Conservation (phyloP, 2,113 vertebrate species). For the Ondatra zibethicus region DNA sequence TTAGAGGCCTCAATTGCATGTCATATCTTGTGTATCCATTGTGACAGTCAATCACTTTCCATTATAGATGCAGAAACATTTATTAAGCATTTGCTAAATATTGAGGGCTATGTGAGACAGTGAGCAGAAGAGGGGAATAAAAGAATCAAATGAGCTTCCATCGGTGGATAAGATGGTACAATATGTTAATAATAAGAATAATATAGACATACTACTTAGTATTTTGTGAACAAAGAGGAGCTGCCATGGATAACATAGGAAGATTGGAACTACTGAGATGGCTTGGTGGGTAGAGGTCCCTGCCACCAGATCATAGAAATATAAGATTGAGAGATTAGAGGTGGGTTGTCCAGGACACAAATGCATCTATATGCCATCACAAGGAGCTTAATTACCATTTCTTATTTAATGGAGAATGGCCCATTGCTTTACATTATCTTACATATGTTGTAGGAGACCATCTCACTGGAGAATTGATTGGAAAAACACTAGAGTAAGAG, state of each 20-base stretch:
- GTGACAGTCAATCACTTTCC: not conserved
- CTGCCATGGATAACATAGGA: not conserved
- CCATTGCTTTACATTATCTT: not conserved
- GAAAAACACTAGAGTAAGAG: not conserved
- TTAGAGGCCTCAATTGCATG: not conserved
- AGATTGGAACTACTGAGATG: not conserved
- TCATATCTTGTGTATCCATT: not conserved
- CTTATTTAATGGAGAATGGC: not conserved
- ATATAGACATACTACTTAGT: not conserved
- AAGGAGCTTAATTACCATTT: not conserved
- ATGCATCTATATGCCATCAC: not conserved
- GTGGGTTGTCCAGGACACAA: not conserved
- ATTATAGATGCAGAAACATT: not conserved
- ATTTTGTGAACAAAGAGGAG: not conserved
- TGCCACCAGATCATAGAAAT: not conserved
- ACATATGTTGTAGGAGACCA: not conserved
- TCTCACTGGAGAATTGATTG: not conserved
- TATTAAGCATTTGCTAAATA: not conserved
- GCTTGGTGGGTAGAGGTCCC: too few species aligned
- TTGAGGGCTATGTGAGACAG: not conserved
- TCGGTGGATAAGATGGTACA: not conserved
- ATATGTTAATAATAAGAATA: not conserved
- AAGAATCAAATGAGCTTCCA: not conserved
- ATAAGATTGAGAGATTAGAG: not conserved
- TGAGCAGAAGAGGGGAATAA: not conserved